Conservation (phyloP, 1,140 invertebrate species). For the Nebria ingens region DNA sequence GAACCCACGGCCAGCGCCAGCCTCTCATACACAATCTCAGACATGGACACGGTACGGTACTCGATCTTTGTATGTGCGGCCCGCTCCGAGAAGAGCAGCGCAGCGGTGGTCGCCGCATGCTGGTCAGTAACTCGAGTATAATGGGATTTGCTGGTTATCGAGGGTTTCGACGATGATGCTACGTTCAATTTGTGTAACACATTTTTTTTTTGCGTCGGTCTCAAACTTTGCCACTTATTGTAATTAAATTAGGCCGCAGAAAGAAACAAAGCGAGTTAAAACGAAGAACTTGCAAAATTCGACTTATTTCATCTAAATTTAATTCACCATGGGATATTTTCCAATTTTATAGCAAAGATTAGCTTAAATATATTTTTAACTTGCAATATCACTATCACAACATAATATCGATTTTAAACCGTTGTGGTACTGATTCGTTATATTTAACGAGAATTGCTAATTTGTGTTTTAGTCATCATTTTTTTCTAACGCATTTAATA, state of each 20-base stretch:
- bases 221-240: slow-evolving; percentile 6
- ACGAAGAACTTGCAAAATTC: not conserved
- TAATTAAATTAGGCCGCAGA: not conserved
- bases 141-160: slow-evolving; percentile 4
- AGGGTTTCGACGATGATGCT: not conserved
- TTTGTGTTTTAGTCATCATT: too few relatives aligned
- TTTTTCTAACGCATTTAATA: too few relatives aligned
- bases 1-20: not conserved
- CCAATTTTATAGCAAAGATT: too few relatives aligned
- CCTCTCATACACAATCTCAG: not conserved
- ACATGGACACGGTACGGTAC: not conserved
- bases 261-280: not conserved
- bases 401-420: too few relatives aligned
- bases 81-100: not conserved
- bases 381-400: too few relatives aligned
- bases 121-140: slow-evolving; percentile 1
- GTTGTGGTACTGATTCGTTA: too few relatives aligned
- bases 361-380: too few relatives aligned
- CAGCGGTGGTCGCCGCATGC: not conserved
- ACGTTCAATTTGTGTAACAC: not conserved
- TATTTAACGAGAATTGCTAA: too few relatives aligned
- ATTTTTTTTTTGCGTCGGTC: not conserved
- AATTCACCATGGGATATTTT: too few relatives aligned
- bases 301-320: too few relatives aligned
- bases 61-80: not conserved